phyloP scores from a whole-genome alignment of 2,797 vertebrate genomes.

The Fringilla coelebs region DNA sequence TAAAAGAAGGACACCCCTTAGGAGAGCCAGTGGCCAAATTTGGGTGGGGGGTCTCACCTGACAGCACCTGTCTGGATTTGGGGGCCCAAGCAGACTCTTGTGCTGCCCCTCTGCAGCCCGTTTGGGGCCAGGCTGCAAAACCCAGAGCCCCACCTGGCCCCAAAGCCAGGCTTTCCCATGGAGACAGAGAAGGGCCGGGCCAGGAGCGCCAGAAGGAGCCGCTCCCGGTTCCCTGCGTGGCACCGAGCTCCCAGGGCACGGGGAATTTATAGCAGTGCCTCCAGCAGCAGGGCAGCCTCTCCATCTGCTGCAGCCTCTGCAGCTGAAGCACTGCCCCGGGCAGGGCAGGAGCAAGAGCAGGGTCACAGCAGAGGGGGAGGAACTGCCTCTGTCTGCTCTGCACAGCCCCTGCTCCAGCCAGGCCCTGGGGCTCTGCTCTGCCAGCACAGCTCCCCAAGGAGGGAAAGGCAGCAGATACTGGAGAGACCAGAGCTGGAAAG shows the following conservation, averaged over 20 bases:
- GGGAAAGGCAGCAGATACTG: neutral
- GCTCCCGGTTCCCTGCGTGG: neutral
- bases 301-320: constrained; percentile 25
- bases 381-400: neutral
- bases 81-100: neutral
- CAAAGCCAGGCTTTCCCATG: accelerated
- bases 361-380: neutral
- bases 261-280: constrained; percentile 30
- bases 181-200: neutral
- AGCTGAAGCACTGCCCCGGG: neutral
- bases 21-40: accelerated
- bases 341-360: neutral
- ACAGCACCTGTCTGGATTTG: accelerated
- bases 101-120: neutral
- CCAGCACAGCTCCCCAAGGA: neutral
- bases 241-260: neutral
- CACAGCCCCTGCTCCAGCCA: neutral
- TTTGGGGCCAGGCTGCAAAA: neutral
- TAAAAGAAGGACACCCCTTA: neutral
- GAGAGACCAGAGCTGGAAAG: neutral
- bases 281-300: neutral
- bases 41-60: neutral
- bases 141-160: neutral
- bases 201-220: neutral
- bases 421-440: neutral